These are phyloP conservation scores for Xiphorhynchus erythropygius DNA, from an alignment of 2,797 vertebrate genomes.

Conservation along the genomic window DNA sequence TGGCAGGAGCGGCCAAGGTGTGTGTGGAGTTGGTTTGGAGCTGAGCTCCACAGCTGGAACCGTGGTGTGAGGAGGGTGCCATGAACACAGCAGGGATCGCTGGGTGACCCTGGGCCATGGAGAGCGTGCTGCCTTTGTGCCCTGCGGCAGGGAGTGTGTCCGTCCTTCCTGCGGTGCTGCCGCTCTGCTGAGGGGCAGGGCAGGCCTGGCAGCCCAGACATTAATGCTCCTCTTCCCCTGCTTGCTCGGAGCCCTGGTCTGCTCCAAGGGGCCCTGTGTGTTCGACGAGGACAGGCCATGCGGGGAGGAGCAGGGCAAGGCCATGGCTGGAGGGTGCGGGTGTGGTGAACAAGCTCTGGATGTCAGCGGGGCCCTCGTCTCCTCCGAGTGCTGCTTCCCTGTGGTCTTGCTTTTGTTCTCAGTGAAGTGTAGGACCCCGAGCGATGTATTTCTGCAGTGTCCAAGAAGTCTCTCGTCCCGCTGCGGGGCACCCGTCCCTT, in stretches of 20 bases:
- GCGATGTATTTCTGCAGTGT: background rate
- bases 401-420: background rate
- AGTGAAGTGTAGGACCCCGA: background rate
- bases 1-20: background rate
- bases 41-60: background rate
- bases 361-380: accelerated
- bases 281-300: accelerated
- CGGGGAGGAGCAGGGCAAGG: background rate
- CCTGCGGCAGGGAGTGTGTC: accelerated
- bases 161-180: too few relatives aligned
- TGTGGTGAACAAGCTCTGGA: accelerated
- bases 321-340: background rate
- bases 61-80: background rate
- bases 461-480: background rate
- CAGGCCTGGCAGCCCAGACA: background rate
- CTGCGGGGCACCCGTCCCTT: background rate
- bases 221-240: background rate
- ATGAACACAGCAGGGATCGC: accelerated
- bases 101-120: background rate
- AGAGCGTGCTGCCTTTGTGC: accelerated
- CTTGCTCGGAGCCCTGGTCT: background rate
- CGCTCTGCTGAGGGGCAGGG: background rate
- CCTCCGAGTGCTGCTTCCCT: background rate
- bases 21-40: background rate
- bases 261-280: accelerated